Base-by-base conservation (phyloP, 2,888 invertebrate genomes). In the Ramazzottius varieornatus region DNA sequence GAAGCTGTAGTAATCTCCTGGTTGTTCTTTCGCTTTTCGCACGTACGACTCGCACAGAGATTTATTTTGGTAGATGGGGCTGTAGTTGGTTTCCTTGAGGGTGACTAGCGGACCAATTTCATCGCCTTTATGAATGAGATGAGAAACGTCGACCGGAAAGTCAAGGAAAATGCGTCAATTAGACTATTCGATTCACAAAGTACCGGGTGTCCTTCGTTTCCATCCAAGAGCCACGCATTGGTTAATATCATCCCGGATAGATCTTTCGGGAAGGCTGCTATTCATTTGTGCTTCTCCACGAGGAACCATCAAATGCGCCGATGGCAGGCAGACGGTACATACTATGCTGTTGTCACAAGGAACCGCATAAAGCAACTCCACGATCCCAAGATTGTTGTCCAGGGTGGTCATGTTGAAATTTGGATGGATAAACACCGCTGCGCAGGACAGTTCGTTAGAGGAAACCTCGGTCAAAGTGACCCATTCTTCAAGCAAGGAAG, bases 241-340 rank as follows among this genome's bases (percentile, higher is more conserved):
- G 8, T 29, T 4, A 16, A 54, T 24, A 24, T 54, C 54, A 13
- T 13, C 20, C 4, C 29, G 13, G 29, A 54, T 54, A 8, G 16
- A 54, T 29, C 29, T 4, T 29, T 54, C 20, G 29, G 8, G 54
- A 29, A 8, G 4, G 29, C 29, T 29, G 54, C 54, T 24, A 4
- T 16, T n/a, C n/a, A n/a, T n/a, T n/a, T n/a, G 8, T 8, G 54
- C 4, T 8, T 16, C 8, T 16, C 24, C 29, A 29, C 20, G 20
- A 24, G 24, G 24, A 8, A 4, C 20, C 54, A 54, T 54, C n/a
- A 54, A 16, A 29, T 24, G 4, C 20, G 29, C n/a, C 54, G 54
- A n/a, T 29, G 54, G 54, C 54, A 54, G 54, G 54, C 54, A 54
- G 54, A 54, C 24, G 54, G 54, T n/a, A 24, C 54, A 54, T 8